Base-by-base conservation (phyloP, 2,888 invertebrate genomes). In the Sisyra nigra region DNA sequence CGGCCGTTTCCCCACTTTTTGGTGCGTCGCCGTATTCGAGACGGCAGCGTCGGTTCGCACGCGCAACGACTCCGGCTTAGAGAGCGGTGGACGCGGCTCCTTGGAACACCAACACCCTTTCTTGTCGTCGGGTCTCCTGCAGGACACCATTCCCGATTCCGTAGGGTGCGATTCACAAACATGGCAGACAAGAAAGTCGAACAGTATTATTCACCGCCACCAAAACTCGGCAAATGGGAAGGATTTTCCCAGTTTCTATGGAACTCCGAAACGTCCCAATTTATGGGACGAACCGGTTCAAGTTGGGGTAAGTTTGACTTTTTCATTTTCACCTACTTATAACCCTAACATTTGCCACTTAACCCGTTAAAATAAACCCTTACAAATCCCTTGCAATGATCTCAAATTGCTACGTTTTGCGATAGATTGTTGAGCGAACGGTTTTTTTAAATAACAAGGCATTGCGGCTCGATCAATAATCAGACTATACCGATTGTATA, bases 191-290 rank as follows among this genome's bases (percentile, higher is more conserved):
- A 83, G 69, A 79, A 78, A 62, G 62, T 63, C 53, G 80, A 80
- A 61, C 80, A 82, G 66, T 85, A 76, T 66, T 86, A 83, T 65
- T 63, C 79, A 57, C 78, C 81, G 53, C 86, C 85, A 54, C 81
- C 82, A 48, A 80, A 80, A 60, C 72, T 86, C 55, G 81, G 83
- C 52, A 77, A 75, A 74, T 87, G 87, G 86, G 84, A 87, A 67
- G 72, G 79, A 56, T 80, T 88, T 69, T 76, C 72, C 64, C 68
- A 74, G 58, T 93, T 92, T 72, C 63, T 93, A 52, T 93, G 84
- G 82, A 88, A 94, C 71, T 76, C 85, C 54, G 89, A 92, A 67
- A 91, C 89, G 48, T 80, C 80, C 58, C 87, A 89, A 68, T 80
- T 92, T 63, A 71, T 93, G 54, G 93, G 93, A 55, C 76, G 93